phyloP scores from a whole-genome alignment of 2,113 vertebrate species.

The Sterna hirundo region DNA sequence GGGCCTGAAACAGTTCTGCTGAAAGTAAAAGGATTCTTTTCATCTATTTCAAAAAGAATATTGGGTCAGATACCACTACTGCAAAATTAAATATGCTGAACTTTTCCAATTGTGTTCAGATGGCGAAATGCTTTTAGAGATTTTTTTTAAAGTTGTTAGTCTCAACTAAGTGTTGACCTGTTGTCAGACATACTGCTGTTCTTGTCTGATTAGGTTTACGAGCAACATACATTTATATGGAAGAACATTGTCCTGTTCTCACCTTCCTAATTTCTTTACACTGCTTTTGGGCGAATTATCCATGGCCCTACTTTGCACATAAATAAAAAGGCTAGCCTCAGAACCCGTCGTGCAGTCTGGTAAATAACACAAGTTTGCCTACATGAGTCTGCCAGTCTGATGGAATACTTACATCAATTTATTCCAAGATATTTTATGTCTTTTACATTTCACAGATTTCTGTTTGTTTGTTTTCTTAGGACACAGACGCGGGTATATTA shows the following conservation, averaged over 20 bases:
- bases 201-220: background rate
- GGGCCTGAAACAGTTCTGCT: background rate
- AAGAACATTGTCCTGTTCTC: background rate
- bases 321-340: conserved; percentile 2
- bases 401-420: background rate
- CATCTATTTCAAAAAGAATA: background rate
- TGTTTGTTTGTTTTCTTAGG: background rate
- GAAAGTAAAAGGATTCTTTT: background rate
- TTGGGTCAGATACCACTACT: background rate
- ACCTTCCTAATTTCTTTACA: background rate
- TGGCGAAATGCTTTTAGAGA: background rate
- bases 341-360: background rate
- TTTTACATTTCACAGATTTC: background rate
- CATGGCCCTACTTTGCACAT: background rate
- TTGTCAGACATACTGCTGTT: background rate
- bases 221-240: background rate
- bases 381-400: background rate
- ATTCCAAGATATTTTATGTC: background rate
- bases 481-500: background rate
- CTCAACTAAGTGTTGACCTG: background rate
- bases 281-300: background rate
- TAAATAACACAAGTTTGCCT: background rate
- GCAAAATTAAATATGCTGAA: background rate
- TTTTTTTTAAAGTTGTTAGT: background rate
- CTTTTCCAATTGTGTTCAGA: background rate